Evolutionary conservation across 2,888 invertebrate species (phyloP).

Genomic region (Pammene fasciana): DNA sequence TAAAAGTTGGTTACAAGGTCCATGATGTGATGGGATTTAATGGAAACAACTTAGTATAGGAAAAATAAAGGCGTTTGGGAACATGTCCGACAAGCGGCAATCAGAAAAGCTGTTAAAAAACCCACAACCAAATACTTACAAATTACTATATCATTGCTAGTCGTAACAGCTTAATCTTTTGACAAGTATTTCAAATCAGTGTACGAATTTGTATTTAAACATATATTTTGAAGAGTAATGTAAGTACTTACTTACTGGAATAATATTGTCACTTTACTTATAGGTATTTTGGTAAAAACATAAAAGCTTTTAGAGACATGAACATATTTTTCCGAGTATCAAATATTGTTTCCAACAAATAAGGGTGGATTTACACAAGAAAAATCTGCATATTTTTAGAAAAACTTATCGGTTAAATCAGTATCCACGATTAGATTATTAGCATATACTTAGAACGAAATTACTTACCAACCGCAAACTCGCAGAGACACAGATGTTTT

Average conservation of each 20-base stretch:
- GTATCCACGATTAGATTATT: not conserved
- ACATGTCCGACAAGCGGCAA: slow-evolving; percentile 21
- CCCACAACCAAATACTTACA: not conserved
- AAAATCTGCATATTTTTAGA: no score
- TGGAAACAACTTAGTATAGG: slow-evolving; percentile 22
- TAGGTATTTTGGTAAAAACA: no score
- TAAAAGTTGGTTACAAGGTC: slow-evolving; percentile 47
- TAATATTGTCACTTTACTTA: no score
- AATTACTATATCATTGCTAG: slow-evolving; percentile 8
- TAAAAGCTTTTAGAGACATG: no score
- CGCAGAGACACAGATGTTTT: slow-evolving; percentile 13
- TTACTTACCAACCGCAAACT: slow-evolving; percentile 19
- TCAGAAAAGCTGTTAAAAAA: slow-evolving; percentile 18
- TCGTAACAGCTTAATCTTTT: not conserved
- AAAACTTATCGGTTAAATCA: no score
- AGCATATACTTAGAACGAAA: slow-evolving; percentile 22
- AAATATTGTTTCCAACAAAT: no score
- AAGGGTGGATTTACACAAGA: no score
- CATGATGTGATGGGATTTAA: slow-evolving; percentile 41
- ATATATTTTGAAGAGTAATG: no score
- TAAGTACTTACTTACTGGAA: no score
- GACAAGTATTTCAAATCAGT: not conserved
- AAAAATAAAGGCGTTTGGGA: not conserved
- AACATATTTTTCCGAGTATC: no score
- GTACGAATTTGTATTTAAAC: not conserved